A percentile compares a stretch with the other conserved stretches of the same genome.
These are phyloP conservation scores for Semibalanus balanoides DNA, from an alignment of 1,140 invertebrate genomes.

Conservation along the genomic window DNA sequence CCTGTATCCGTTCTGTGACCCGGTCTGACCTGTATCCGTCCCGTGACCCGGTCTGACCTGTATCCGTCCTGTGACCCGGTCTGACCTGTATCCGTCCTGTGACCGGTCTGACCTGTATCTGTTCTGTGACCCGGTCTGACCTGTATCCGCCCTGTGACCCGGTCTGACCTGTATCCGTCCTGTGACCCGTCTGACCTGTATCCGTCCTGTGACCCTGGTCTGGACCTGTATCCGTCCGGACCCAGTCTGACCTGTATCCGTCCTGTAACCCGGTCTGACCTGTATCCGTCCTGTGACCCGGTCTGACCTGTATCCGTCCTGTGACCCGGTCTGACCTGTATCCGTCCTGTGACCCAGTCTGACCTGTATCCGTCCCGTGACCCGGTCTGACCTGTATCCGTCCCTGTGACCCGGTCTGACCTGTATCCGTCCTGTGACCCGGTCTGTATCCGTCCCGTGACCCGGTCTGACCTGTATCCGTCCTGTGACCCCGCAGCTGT, in stretches of 20 bases:
- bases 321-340: slow-evolving; percentile 19
- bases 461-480: slow-evolving; percentile 38
- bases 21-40: no score
- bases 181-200: no score
- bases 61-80: no score
- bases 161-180: no score
- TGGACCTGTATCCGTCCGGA: not conserved
- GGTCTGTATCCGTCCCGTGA: not conserved
- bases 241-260: not conserved
- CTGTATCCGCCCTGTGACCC: no score
- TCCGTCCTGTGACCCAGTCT: slow-evolving; percentile 19
- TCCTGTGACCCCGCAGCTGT: slow-evolving; percentile 82
- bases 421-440: not conserved
- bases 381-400: not conserved
- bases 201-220: not conserved
- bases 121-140: no score
- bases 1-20: no score
- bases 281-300: slow-evolving; percentile 37
- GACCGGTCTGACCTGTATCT: no score
- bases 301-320: not conserved
- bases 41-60: no score
- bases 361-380: not conserved
- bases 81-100: no score
- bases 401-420: not conserved
- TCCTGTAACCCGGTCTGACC: slow-evolving; percentile 35